Evolutionary conservation across 1,140 invertebrate genomes (phyloP), one percentile per base, ranked within the genome.

Genomic region (Drosophila serrata): DNA sequence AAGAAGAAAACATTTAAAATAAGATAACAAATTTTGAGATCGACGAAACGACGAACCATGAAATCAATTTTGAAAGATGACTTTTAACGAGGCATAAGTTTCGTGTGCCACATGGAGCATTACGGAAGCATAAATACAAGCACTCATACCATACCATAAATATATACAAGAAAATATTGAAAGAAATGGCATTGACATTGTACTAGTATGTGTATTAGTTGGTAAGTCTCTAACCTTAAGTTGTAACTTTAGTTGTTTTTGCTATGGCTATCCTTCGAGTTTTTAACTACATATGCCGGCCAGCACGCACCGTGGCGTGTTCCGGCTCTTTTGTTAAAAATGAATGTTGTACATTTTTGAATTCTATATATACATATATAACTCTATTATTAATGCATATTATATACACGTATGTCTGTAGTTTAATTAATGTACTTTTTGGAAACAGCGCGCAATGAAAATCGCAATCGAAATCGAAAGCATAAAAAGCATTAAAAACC

Each of bases 321-420:
- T 67, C 31, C 45, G 75, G 55, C 27, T 45, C 56, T 86, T 88
- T 88, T 88, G 85, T 88, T 88, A 90, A 88, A 88, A 88, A 81
- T 88, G 69, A 88, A 88, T 88, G 85, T 88, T 88, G 85, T 88
- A 88, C 85, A 88, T 88, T 88, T 88, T 85, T 88, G 85, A 90
- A 88, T 88, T 88, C 81, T 81, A 88, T 88, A 84, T 84, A 77
- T 80, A 73, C 68, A 72, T 75, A 80, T 79, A 79, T 78, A 70
- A 61, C 58, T 55, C 51, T 78, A 77, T 77, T 77, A 78, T 78
- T 78, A 78, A 77, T 77, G 63, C 56, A 77, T 77, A 75, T 81
- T 74, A 42, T 53, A 82, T 45, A 74, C 55, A 75, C 58, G 77
- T 85, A 82, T 88, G 84, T 88, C 84, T 88, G 73, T 88, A 88